A percentile compares a stretch with the other conserved stretches of the same genome.
phyloP scores from a whole-genome alignment of 2,113 vertebrate species.

The Perca flavescens region DNA sequence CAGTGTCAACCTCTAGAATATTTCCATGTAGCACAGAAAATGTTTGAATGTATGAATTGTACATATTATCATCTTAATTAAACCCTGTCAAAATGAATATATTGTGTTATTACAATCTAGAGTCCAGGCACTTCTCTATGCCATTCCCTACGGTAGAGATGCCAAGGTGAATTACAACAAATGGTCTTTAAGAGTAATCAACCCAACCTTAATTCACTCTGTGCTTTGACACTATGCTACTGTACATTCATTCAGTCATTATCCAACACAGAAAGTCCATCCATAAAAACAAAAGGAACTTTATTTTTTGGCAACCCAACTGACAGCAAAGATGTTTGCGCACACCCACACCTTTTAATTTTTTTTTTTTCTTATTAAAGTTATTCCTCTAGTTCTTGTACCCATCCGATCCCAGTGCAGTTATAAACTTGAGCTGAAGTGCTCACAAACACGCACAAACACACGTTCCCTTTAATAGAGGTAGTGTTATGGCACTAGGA shows the following conservation, averaged over 20 bases:
- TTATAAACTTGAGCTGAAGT: conserved; percentile 48
- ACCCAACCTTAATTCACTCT: conserved; percentile 22
- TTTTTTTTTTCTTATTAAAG: conserved; percentile 20
- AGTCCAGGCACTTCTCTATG: neutral
- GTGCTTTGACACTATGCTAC: conserved; percentile 14
- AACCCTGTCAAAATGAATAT: conserved; percentile 1
- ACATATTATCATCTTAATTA: neutral
- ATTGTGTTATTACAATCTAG: neutral
- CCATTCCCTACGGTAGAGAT: neutral
- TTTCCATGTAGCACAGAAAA: conserved; percentile 1
- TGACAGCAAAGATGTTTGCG: conserved; percentile 27
- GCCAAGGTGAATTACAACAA: conserved; percentile 24
- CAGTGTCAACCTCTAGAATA: neutral
- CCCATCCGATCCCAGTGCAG: conserved; percentile 38
- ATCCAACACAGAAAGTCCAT: conserved; percentile 36
- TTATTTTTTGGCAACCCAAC: conserved; percentile 40
- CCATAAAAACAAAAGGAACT: neutral
- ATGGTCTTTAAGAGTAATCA: conserved; percentile 22
- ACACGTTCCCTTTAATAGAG: conserved; percentile 64
- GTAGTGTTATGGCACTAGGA: conserved; percentile 81
- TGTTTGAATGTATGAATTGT: neutral
- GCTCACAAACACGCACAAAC: conserved; percentile 43
- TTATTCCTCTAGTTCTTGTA: conserved; percentile 41
- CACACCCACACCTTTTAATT: conserved; percentile 20
- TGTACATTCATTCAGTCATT: conserved; percentile 12